Evolutionary conservation across 1,140 invertebrate genomes (phyloP), one percentile per base, ranked within the genome.

Genomic region (Leptopilina boulardi): DNA sequence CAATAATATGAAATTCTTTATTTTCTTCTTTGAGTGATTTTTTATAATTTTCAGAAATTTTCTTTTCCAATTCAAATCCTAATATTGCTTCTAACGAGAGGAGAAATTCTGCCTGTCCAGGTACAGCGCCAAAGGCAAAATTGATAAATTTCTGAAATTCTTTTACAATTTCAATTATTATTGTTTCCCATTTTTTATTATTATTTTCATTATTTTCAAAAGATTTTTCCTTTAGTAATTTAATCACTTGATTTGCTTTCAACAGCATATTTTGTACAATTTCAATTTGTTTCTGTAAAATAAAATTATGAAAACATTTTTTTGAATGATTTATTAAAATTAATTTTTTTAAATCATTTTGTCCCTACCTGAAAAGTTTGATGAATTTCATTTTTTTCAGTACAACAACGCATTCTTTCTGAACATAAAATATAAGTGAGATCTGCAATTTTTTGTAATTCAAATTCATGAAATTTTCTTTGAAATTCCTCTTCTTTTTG

Each of bases 91-190:
- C 83, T 3, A 89, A 75, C 70, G 82, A 86, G 47, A 92, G 77
- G 13, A 92, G 78, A 85, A 89, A 92, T 70, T 91, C 87, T 0
- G 89, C 89, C 82, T 91, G 91, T 0, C 87, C 88, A 11, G 91
- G 91, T 2, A 86, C 59, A 0, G 87, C 76, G 19, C 85, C 76
- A 54, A 92, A 86, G 4, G 87, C 85, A 71, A 89, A 91, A 80
- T 92, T 86, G 30, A 92, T 91, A 75, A 92, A 91, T 75, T 91
- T 92, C 78, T 92, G 88, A 83, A 89, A 92, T 75, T 92, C 85
- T 70, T 82, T 79, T 13, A 89, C 76, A 47, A 92, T 85, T 75
- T 88, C 82, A 0, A 80, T 44, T 19, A 92, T 71, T 73, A 90
- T 85, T 34, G 73, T 79, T 70, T 88, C 78, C 10, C 83, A 83